phyloP scores from a whole-genome alignment of 2,113 vertebrate species.

The Bujurquina vittata region DNA sequence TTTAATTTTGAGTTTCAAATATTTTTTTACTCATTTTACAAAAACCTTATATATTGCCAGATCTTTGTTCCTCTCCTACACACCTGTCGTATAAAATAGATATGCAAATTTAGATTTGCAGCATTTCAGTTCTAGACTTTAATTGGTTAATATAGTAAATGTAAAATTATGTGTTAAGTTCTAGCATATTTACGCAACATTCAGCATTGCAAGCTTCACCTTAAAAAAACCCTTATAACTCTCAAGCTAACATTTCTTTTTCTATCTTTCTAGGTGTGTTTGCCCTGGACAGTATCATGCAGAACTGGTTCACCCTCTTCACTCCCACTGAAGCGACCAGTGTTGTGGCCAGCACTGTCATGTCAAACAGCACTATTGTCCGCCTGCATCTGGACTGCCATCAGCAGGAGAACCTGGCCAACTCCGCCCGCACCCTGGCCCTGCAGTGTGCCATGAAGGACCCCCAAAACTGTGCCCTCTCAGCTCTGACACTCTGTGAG shows the following conservation, averaged over 20 bases:
- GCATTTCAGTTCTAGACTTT: background rate
- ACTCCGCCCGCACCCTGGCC: constrained; percentile 92
- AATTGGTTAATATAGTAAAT: background rate
- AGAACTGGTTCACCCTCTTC: constrained; percentile 97
- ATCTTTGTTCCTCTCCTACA: background rate
- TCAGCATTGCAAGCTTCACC: background rate
- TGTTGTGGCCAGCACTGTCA: constrained; percentile 92
- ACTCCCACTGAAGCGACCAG: constrained; percentile 96
- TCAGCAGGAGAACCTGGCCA: constrained; percentile 93
- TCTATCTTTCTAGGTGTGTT: constrained; percentile 75
- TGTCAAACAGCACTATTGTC: constrained; percentile 94
- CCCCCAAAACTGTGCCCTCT: constrained; percentile 83
- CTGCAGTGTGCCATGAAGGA: constrained; percentile 97
- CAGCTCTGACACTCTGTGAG: constrained; percentile 94
- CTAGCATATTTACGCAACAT: background rate
- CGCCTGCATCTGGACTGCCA: constrained; percentile 94
- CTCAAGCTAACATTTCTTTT: background rate
- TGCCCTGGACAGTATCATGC: constrained; percentile 95
- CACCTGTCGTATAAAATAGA: background rate
- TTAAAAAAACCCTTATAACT: background rate
- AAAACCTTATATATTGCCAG: background rate
- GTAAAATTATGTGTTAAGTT: too few relatives aligned
- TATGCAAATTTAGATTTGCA: background rate
- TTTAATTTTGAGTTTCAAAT: too few relatives aligned
- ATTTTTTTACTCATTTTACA: too few relatives aligned